These are phyloP conservation scores for Eublepharis macularius DNA, from an alignment of 2,113 vertebrate species.

Conservation along the genomic window DNA sequence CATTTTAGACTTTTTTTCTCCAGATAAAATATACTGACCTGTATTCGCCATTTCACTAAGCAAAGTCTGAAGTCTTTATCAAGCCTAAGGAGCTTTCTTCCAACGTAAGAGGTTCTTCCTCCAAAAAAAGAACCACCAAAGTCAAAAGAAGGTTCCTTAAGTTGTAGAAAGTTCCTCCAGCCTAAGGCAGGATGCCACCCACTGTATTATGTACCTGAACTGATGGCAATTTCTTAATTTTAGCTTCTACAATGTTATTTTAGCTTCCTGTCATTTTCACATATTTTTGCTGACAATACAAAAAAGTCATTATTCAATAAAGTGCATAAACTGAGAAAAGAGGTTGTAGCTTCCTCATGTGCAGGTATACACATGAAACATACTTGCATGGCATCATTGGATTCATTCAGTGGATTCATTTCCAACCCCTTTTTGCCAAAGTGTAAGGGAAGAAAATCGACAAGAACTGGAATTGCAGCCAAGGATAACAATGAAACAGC, in stretches of 20 bases:
- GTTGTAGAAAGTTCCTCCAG: too few species aligned
- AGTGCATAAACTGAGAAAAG: not conserved
- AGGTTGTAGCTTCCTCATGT: not conserved
- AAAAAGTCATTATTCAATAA: not conserved
- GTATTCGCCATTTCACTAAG: not conserved
- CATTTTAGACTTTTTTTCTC: not conserved
- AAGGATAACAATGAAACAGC: not conserved
- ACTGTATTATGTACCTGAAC: too few species aligned
- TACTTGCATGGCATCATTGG: not conserved
- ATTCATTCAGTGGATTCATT: not conserved
- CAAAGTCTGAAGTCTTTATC: too few species aligned
- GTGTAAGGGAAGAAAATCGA: not conserved
- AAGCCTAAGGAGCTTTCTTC: too few species aligned
- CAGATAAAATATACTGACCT: not conserved
- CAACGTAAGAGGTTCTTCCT: too few species aligned
- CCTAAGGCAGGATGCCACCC: too few species aligned
- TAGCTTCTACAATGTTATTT: not conserved
- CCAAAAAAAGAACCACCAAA: too few species aligned
- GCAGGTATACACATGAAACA: too few species aligned
- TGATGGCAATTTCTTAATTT: too few species aligned
- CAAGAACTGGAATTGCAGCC: not conserved
- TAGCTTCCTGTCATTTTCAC: too few species aligned
- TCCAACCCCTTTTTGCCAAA: not conserved
- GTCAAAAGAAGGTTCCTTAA: too few species aligned
- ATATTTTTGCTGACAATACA: not conserved